Conservation (phyloP, 2,888 invertebrate species). For the Eupsilia transversa region DNA sequence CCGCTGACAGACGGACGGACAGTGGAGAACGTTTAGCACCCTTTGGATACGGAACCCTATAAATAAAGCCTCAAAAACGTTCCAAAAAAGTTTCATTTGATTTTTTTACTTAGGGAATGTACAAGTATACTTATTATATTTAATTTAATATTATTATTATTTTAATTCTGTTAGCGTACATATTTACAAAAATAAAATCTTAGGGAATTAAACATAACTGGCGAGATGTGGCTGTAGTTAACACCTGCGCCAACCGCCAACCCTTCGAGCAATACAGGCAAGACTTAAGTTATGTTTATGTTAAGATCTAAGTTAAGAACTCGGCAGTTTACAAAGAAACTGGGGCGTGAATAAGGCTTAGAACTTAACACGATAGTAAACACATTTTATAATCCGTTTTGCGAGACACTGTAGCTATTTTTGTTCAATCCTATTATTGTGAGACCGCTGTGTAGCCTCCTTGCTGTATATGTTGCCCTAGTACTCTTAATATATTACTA, state of each 20-base stretch:
- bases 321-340: slow-evolving; percentile 22
- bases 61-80: no score
- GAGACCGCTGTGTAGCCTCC: slow-evolving; percentile 1
- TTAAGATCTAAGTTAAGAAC: slow-evolving; percentile 1
- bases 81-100: no score
- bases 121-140: no score
- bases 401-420: slow-evolving; percentile 39
- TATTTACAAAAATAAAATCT: no score
- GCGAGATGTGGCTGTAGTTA: neutral
- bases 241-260: neutral
- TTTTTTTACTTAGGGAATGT: no score
- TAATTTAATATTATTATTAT: no score
- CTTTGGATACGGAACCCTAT: no score
- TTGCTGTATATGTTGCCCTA: neutral
- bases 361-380: slow-evolving; percentile 31
- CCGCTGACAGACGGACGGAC: no score
- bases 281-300: neutral
- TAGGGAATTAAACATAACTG: no score
- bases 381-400: slow-evolving; percentile 46
- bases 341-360: slow-evolving; percentile 52
- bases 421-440: slow-evolving; percentile 46
- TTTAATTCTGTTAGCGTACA: no score
- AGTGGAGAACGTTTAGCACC: no score
- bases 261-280: neutral
- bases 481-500: no score